Evolutionary conservation across 2,888 invertebrate species (phyloP).

Genomic region (Euplexia lucipara): DNA sequence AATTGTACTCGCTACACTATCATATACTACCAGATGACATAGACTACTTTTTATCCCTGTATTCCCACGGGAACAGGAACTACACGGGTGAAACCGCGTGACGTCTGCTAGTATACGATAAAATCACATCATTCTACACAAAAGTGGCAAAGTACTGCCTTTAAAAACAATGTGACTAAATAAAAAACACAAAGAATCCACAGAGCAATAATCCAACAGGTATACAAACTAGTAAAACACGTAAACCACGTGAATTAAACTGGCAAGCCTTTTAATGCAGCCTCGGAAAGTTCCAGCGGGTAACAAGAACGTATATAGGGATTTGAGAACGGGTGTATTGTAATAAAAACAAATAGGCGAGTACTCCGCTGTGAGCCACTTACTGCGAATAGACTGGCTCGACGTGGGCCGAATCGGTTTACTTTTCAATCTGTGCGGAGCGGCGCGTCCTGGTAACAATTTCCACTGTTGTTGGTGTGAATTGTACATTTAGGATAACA

Average conservation of each 20-base stretch:
- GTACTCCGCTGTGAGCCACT: constrained; percentile 50
- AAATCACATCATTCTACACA: neutral
- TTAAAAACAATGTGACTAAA: neutral
- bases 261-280: constrained; percentile 43
- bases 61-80: no score
- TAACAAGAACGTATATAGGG: constrained; percentile 58
- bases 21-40: no score
- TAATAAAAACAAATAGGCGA: constrained; percentile 64
- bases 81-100: no score
- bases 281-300: constrained; percentile 26
- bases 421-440: constrained; percentile 66
- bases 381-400: constrained; percentile 63
- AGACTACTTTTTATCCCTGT: no score
- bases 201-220: neutral
- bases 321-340: constrained; percentile 55
- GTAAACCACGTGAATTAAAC: constrained; percentile 39
- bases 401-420: constrained; percentile 69
- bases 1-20: no score
- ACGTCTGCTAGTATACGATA: no score
- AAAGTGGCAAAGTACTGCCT: neutral
- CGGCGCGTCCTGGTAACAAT: constrained; percentile 15
- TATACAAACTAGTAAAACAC: constrained; percentile 20
- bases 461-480: constrained; percentile 29
- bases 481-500: constrained; percentile 30
- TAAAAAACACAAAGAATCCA: neutral